Evolutionary conservation across 2,888 invertebrate genomes (phyloP).

Genomic region (Petrolisthes manimaculis): DNA sequence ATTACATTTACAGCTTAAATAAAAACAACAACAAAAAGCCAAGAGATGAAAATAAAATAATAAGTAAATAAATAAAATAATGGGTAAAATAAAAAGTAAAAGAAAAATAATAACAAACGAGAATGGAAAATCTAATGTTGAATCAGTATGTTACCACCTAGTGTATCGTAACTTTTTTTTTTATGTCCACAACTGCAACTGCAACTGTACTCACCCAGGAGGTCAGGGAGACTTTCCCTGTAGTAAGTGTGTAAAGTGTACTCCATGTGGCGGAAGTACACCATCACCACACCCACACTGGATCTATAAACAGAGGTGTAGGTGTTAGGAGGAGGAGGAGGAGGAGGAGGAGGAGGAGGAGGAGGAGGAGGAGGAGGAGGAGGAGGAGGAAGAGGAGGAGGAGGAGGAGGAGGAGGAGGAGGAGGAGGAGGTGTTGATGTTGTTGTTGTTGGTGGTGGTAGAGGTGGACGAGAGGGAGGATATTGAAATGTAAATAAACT

Average conservation of each 20-base stretch:
- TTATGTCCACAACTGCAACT: too few species aligned
- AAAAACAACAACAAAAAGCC: too few species aligned
- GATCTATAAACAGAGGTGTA: neutral
- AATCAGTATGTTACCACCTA: too few species aligned
- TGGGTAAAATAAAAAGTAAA: too few species aligned
- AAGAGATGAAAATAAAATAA: too few species aligned
- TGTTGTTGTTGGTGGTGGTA: too few species aligned
- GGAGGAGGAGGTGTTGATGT: too few species aligned
- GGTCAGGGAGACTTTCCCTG: neutral
- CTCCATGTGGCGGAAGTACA: constrained; percentile 16
- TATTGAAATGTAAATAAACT: neutral
- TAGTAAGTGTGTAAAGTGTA: neutral
- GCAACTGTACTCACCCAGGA: constrained; percentile 5
- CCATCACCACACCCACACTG: constrained; percentile 5
- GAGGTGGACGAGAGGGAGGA: neutral
- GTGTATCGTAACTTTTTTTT: too few species aligned
- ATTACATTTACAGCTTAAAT: too few species aligned
- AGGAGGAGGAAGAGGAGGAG: constrained; percentile 1
- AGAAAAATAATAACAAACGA: too few species aligned
- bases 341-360: neutral
- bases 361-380: neutral
- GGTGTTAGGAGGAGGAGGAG: neutral
- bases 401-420: neutral
- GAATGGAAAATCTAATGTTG: too few species aligned
- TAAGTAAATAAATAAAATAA: too few species aligned